Conservation (phyloP, 2,797 vertebrate species). For the Anguilla anguilla region DNA sequence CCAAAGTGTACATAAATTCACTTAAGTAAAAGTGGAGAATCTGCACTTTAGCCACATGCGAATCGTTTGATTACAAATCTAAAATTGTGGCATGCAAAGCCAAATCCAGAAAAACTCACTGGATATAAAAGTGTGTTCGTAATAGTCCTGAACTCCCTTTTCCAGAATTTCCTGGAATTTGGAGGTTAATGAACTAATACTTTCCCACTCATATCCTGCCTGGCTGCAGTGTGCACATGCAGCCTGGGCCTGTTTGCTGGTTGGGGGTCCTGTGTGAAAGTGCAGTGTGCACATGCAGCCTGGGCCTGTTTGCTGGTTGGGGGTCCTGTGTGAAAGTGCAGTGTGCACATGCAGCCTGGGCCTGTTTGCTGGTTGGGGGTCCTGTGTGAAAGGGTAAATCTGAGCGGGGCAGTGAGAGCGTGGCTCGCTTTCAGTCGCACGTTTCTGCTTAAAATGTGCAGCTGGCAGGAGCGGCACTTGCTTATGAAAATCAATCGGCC, state of each 20-base stretch:
- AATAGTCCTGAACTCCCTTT: background rate
- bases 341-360: background rate
- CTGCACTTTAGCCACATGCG: no score
- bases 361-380: no score
- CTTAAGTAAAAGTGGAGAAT: no score
- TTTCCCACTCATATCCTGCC: background rate
- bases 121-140: background rate
- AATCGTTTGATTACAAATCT: no score
- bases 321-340: background rate
- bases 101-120: no score
- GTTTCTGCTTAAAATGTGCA: constrained; percentile 42
- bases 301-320: background rate
- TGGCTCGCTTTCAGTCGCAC: no score
- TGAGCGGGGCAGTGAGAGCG: background rate
- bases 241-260: background rate
- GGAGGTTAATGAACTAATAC: background rate
- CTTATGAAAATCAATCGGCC: constrained; percentile 54
- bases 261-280: no score
- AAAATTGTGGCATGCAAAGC: no score
- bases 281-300: background rate
- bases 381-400: no score
- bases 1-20: no score
- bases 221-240: background rate
- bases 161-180: background rate
- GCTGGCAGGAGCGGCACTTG: constrained; percentile 41